Evolutionary conservation across 2,113 vertebrate species (phyloP), one percentile per base, ranked within the genome.

Genomic region (Ceyx cyanopectus): DNA sequence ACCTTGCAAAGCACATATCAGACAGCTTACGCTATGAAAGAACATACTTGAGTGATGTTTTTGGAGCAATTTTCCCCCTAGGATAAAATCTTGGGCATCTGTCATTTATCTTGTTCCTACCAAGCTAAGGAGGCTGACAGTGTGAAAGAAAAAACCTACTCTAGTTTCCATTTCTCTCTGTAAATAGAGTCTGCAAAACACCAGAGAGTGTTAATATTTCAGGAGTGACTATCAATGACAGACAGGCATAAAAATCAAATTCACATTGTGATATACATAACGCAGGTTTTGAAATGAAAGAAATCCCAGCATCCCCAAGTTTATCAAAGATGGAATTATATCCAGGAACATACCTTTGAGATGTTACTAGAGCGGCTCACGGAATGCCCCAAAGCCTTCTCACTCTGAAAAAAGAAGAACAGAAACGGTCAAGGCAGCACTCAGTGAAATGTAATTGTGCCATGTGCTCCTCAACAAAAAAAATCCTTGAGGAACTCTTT

Each of bases 301-400:
- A 81, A 83, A 87, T 22, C 17, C 23, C 53, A 85, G 37, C 23
- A 77, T 48, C 20, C 51, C 21, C 75, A 83, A 50, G 29, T 74
- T 79, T 76, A 84, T 70, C 41, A 53, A 73, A 80, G 74, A 82
- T 45, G 12, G 12, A 78, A 12, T 68, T 62, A 23, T 21, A 61
- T 13, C 0, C 0, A 66, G 69, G 53, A 94, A 95, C 92, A 30
- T 98, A 99, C 99, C 99, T 99, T 99, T 96, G 99, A 99, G 97
- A 99, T 98, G 97, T 98, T 99, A 97, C 99, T 99, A 87, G 98
- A 99, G 88, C 98, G 98, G 97, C 98, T 99, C 93, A 99, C 92
- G 18, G 99, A 99, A 98, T 98, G 98, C 96, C 98, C 98, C 97
- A 99, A 97, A 85, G 98, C 97, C 97, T 99, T 99, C 96, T 99